Evolutionary conservation across 2,113 vertebrate genomes (phyloP).

Genomic region (Narcine bancroftii): DNA sequence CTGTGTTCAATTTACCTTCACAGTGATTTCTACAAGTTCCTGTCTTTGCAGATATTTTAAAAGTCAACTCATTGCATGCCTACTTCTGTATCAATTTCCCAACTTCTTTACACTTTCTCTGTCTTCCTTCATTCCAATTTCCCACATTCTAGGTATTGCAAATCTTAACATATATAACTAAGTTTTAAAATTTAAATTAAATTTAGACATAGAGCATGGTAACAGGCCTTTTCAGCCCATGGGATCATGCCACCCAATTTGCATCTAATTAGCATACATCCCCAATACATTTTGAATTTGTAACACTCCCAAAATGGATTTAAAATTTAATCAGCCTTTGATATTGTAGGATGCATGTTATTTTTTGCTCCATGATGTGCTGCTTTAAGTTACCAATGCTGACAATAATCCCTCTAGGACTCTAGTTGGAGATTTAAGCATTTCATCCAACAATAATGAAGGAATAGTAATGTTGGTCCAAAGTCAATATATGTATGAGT

Average conservation of each 20-base stretch:
- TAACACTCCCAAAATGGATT: neutral
- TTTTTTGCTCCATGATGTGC: neutral
- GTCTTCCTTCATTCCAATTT: neutral
- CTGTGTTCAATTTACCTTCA: neutral
- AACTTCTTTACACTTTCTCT: neutral
- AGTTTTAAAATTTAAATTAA: too few relatives aligned
- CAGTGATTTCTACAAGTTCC: neutral
- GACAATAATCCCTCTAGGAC: neutral
- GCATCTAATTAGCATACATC: too few relatives aligned
- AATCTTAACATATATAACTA: neutral
- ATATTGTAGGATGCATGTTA: neutral
- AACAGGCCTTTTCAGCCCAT: too few relatives aligned
- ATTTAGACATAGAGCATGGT: too few relatives aligned
- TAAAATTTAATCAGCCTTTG: neutral
- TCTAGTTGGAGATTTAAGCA: neutral
- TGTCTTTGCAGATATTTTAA: neutral
- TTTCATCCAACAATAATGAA: neutral
- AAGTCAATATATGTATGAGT: too few relatives aligned
- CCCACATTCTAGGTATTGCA: neutral
- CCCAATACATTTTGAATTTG: too few relatives aligned
- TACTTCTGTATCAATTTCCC: neutral
- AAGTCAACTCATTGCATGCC: neutral
- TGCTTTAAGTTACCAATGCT: neutral
- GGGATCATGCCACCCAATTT: too few relatives aligned
- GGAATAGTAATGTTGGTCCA: neutral